Base-by-base conservation (phyloP, 1,140 invertebrate species). In the Sipha flava region DNA sequence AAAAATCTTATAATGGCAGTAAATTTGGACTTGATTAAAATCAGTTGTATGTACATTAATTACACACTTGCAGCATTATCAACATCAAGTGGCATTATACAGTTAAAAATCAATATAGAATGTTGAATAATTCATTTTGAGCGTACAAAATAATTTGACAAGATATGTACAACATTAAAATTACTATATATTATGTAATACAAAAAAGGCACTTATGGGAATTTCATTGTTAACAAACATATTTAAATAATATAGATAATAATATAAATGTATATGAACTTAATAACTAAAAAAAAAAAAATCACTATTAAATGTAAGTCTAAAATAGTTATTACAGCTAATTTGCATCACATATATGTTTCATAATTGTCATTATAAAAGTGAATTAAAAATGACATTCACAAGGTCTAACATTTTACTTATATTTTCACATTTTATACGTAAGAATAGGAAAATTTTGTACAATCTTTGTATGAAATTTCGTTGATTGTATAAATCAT, bases 261-360 rank as follows among this genome's bases (percentile, higher is more conserved):
- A 66, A n/a, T n/a, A n/a, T 75, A 75, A 18, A 29, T 72, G n/a
- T 45, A 47, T n/a, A n/a, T n/a, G 12, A 75, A 37, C 72, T 75
- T 54, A 75, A 75, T 16, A 75, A 37, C 72, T 75, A 34, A 75
- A n/a, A 77, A 77, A 77, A 77, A 77, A 77, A 75, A n/a, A 54
- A 54, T 75, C 31, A 75, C 31, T 77, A 37, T 75, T 75, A 75
- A 75, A 75, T 59, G 52, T 77, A 77, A 59, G 43, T 77, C 73
- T 77, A 77, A 77, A 77, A n/a, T n/a, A n/a, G 54, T 75, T 75
- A 75, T 59, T 59, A 75, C 10, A 54, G n/a, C 73, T 73, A 73
- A 73, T 73, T 73, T 59, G 73, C 73, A 77, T 77, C 73, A 77
- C 73, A 77, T 77, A 54, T 31, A 77, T 77, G 73, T 77, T 77